Percentiles rank a stretch among this genome's conserved stretches.
Conservation (phyloP, 2,113 vertebrate genomes). For the Sigmodon hispidus region DNA sequence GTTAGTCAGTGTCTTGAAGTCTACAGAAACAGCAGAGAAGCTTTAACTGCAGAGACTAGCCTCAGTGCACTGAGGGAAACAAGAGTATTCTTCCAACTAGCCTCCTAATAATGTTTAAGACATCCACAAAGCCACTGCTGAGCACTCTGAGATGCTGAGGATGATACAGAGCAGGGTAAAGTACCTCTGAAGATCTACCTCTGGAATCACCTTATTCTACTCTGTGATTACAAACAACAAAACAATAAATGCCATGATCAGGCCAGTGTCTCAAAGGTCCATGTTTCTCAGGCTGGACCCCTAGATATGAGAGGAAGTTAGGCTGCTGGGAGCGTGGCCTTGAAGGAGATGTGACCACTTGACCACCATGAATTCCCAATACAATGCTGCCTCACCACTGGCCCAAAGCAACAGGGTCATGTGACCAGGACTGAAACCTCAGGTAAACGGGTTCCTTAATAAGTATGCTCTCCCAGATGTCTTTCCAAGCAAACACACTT, state of each 20-base stretch:
- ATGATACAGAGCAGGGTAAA: conserved; percentile 58
- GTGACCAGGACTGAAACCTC: not conserved
- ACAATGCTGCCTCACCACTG: no score
- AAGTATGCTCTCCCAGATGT: not conserved
- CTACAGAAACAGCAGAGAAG: conserved; percentile 16
- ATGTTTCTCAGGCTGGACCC: not conserved
- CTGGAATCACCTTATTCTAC: conserved; percentile 52
- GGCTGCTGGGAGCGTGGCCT: not conserved
- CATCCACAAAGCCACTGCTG: conserved; percentile 61
- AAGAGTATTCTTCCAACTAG: conserved; percentile 80
- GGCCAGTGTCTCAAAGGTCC: not conserved
- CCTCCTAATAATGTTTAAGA: conserved; percentile 60
- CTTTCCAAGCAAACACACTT: not conserved
- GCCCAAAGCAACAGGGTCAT: not conserved
- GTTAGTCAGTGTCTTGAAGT: not conserved
- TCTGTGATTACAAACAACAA: conserved; percentile 76
- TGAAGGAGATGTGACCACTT: not conserved
- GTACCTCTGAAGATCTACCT: conserved; percentile 1
- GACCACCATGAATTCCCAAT: not conserved
- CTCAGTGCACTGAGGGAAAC: conserved; percentile 82
- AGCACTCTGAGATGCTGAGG: conserved; percentile 69
- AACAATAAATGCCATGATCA: conserved; percentile 12
- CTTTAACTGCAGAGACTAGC: conserved; percentile 71
- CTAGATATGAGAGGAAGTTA: not conserved
- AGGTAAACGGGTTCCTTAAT: not conserved